Evolutionary conservation across 2,888 invertebrate genomes (phyloP).

Genomic region (Cryptophagus acutangulus): DNA sequence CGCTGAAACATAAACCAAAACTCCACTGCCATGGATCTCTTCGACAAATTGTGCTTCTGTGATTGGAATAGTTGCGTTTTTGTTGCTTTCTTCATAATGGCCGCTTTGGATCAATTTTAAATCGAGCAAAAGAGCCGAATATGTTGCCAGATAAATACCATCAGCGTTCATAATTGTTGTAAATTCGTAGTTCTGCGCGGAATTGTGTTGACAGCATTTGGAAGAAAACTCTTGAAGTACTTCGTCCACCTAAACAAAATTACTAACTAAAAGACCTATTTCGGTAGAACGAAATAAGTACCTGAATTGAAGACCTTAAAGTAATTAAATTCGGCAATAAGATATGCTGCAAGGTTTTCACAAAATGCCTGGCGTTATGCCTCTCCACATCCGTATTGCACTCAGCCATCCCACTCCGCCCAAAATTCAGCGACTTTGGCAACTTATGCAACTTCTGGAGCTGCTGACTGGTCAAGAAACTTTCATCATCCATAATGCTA

Average conservation of each 20-base stretch:
- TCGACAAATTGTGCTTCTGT: constrained; percentile 88
- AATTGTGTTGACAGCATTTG: constrained; percentile 79
- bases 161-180: constrained; percentile 88
- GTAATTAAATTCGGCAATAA: constrained; percentile 72
- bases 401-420: constrained; percentile 50
- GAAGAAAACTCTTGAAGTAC: constrained; percentile 89
- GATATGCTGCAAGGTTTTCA: constrained; percentile 67
- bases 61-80: constrained; percentile 51
- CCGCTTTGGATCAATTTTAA: constrained; percentile 71
- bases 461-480: constrained; percentile 51
- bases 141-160: constrained; percentile 88
- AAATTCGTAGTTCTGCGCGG: constrained; percentile 58
- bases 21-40: constrained; percentile 87
- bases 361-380: constrained; percentile 80
- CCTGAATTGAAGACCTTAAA: constrained; percentile 75
- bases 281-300: no score
- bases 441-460: constrained; percentile 53
- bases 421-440: constrained; percentile 54
- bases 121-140: constrained; percentile 77
- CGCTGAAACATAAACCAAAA: constrained; percentile 86
- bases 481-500: constrained; percentile 77
- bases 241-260: constrained; percentile 78
- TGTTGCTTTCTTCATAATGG: constrained; percentile 60
- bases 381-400: constrained; percentile 80
- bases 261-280: constrained; percentile 3